Evolutionary conservation across 2,113 vertebrate genomes (phyloP).

Genomic region (Rallus limicola): DNA sequence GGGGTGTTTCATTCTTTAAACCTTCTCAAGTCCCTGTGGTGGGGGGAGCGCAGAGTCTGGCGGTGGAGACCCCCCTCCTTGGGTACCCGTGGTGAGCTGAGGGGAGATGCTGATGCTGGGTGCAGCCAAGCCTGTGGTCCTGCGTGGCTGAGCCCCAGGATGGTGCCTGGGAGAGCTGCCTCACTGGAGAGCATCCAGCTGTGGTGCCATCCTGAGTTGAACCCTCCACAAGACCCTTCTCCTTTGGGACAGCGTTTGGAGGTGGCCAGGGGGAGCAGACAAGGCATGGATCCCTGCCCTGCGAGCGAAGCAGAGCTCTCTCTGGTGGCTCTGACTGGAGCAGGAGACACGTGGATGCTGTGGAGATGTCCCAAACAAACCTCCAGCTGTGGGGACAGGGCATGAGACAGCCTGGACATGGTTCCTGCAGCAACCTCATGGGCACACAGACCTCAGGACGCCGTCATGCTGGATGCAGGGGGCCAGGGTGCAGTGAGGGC

Average conservation of each 20-base stretch:
- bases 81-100: rapidly evolving
- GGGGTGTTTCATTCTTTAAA: rapidly evolving
- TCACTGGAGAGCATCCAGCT: background rate
- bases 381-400: background rate
- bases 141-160: rapidly evolving
- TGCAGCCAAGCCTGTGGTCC: background rate
- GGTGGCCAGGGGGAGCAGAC: rapidly evolving
- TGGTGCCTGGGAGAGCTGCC: background rate
- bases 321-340: rapidly evolving
- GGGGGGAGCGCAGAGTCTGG: rapidly evolving
- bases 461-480: rapidly evolving
- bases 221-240: background rate
- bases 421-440: rapidly evolving
- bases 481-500: background rate
- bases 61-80: background rate
- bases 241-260: rapidly evolving
- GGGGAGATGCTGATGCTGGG: rapidly evolving
- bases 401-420: rapidly evolving
- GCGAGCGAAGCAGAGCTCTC: background rate
- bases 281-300: rapidly evolving
- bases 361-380: background rate
- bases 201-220: background rate
- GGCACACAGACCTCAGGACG: rapidly evolving
- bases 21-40: rapidly evolving
- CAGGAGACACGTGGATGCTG: background rate